Conservation (phyloP, 2,113 vertebrate species). For the Scomber colias region DNA sequence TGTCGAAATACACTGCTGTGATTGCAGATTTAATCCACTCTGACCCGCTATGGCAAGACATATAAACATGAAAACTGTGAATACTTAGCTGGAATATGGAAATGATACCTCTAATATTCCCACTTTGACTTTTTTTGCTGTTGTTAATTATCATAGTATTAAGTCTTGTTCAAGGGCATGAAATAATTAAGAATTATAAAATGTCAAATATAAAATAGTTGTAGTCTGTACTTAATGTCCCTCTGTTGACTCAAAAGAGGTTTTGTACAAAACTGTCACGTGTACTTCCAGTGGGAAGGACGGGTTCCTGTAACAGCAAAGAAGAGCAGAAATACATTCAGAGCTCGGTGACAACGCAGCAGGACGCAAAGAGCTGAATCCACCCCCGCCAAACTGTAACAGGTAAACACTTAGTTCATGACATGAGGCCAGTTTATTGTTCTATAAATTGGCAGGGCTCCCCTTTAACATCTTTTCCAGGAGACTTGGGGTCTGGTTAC, state of each 20-base stretch:
- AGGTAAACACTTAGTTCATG: slow-evolving; percentile 15
- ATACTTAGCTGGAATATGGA: slow-evolving; percentile 50
- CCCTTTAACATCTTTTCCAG: neutral
- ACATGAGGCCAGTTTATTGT: slow-evolving; percentile 1
- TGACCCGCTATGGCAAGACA: slow-evolving; percentile 28
- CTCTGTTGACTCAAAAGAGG: neutral
- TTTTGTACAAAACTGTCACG: slow-evolving; percentile 24
- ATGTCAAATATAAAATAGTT: neutral
- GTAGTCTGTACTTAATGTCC: neutral
- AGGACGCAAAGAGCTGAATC: slow-evolving; percentile 9
- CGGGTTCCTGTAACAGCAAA: slow-evolving; percentile 23
- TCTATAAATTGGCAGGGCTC: neutral
- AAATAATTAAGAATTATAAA: neutral
- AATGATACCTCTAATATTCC: slow-evolving; percentile 5
- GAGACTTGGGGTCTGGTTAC: slow-evolving; percentile 31
- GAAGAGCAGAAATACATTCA: slow-evolving; percentile 32
- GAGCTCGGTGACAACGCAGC: slow-evolving; percentile 20
- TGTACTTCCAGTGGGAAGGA: neutral
- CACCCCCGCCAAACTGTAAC: neutral
- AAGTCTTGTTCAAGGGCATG: neutral
- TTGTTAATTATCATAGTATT: neutral
- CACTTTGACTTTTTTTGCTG: neutral
- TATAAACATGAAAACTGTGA: slow-evolving; percentile 50
- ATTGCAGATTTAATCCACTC: slow-evolving; percentile 44
- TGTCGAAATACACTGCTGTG: slow-evolving; percentile 31